Evolutionary conservation across 2,888 invertebrate genomes (phyloP).

Genomic region (Minunthozetes semirufus): DNA sequence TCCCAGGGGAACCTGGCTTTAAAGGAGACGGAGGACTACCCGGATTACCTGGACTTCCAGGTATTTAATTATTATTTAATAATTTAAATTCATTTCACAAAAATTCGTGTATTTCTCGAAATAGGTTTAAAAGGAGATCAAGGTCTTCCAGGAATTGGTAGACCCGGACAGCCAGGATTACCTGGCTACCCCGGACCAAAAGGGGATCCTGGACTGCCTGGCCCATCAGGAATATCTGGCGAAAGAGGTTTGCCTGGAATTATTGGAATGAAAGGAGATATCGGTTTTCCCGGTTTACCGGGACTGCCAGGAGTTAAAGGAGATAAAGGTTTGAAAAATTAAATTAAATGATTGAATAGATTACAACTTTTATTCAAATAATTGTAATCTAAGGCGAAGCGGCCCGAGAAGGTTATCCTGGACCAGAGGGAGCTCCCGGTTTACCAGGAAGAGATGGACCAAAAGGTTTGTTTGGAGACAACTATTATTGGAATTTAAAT

Average conservation of each 20-base stretch:
- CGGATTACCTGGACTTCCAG: constrained; percentile 61
- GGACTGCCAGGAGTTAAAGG: constrained; percentile 59
- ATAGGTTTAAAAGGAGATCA: constrained; percentile 39
- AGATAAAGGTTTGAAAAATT: constrained; percentile 44
- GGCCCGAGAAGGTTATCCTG: constrained; percentile 41
- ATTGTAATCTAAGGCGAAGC: constrained; percentile 39
- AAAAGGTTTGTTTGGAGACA: constrained; percentile 1
- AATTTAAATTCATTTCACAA: neutral
- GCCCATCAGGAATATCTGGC: constrained; percentile 54
- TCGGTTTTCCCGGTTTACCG: constrained; percentile 67
- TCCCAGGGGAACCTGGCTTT: constrained; percentile 41
- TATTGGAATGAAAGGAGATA: constrained; percentile 69
- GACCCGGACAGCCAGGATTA: constrained; percentile 47
- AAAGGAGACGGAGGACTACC: constrained; percentile 41
- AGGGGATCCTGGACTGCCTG: constrained; percentile 53
- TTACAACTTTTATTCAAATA: neutral
- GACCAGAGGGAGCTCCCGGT: constrained; percentile 36
- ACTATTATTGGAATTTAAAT: constrained; percentile 40
- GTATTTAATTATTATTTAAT: constrained; percentile 50
- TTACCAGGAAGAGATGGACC: constrained; percentile 33
- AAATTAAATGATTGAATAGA: neutral
- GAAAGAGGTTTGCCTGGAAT: constrained; percentile 63
- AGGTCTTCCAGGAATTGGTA: constrained; percentile 63
- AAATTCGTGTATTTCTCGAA: neutral
- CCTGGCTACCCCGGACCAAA: constrained; percentile 41